Evolutionary conservation across 2,888 invertebrate genomes (phyloP).

Genomic region (Torymus auratus): DNA sequence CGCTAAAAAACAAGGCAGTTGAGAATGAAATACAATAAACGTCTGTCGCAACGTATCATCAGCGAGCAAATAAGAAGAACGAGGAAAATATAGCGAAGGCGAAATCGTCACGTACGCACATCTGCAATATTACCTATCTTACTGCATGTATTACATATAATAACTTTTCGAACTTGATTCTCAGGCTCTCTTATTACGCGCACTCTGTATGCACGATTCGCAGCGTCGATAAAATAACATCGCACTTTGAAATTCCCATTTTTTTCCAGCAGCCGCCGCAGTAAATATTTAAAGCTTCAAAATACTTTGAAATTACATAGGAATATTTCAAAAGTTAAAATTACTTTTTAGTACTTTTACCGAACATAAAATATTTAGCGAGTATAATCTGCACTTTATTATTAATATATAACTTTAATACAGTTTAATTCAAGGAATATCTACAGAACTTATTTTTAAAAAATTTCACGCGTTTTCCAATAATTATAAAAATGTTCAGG

Average conservation of each 20-base stretch:
- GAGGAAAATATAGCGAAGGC: not conserved
- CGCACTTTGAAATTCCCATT: not conserved
- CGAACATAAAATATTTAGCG: not conserved
- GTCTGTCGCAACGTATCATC: not conserved
- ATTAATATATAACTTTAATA: too few relatives aligned
- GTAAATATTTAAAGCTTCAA: too few relatives aligned
- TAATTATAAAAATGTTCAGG: too few relatives aligned
- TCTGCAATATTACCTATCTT: not conserved
- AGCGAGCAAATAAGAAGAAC: not conserved
- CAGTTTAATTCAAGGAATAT: too few relatives aligned
- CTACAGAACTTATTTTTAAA: too few relatives aligned
- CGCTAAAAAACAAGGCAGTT: too few relatives aligned
- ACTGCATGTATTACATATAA: conserved; percentile 61
- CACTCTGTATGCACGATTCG: not conserved
- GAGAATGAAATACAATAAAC: not conserved
- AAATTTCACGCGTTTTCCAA: too few relatives aligned
- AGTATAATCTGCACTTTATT: too few relatives aligned
- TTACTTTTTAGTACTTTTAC: not conserved
- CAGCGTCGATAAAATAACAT: not conserved
- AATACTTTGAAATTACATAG: too few relatives aligned
- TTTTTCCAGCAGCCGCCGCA: too few relatives aligned
- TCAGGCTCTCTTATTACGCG: not conserved
- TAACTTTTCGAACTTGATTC: conserved; percentile 63
- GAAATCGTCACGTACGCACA: too few relatives aligned
- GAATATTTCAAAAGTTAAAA: not conserved